phyloP scores from a whole-genome alignment of 2,888 invertebrate genomes.

The Nymphalis urticae region DNA sequence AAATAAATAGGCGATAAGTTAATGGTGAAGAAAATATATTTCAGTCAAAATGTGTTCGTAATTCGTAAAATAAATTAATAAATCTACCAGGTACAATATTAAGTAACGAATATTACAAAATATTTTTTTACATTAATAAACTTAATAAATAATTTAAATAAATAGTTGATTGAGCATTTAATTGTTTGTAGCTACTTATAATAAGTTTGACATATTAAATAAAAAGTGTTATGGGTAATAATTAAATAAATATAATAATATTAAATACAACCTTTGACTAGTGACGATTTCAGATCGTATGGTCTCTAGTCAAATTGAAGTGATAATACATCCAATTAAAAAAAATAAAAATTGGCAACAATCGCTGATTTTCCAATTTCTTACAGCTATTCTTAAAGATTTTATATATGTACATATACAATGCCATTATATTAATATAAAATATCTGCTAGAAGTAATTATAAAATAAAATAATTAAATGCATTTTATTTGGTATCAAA shows the following conservation, averaged over 20 bases:
- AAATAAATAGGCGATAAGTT: conserved; percentile 9
- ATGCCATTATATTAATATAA: conserved; percentile 2
- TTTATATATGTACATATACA: background rate
- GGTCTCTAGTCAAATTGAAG: too few relatives aligned
- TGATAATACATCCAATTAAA: too few relatives aligned
- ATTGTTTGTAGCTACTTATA: background rate
- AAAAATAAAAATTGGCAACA: too few relatives aligned
- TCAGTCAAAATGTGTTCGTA: conserved; percentile 22
- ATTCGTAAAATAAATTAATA: conserved; percentile 22
- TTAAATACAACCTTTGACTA: too few relatives aligned
- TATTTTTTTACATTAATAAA: background rate
- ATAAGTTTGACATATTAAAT: background rate
- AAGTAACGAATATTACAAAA: conserved; percentile 8
- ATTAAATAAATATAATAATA: background rate
- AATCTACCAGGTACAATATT: conserved; percentile 33
- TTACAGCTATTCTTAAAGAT: background rate
- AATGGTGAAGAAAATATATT: conserved; percentile 16
- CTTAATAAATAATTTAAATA: conserved; percentile 27
- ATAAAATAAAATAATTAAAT: conserved; percentile 39
- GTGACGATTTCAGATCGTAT: too few relatives aligned
- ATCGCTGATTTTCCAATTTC: background rate
- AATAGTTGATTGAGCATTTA: conserved; percentile 15
- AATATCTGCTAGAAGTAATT: conserved; percentile 12
- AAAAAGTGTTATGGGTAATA: background rate
- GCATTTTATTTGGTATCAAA: conserved; percentile 42